These are phyloP conservation scores for Atethmia centrago DNA, from an alignment of 2,888 invertebrate genomes.

Conservation along the genomic window DNA sequence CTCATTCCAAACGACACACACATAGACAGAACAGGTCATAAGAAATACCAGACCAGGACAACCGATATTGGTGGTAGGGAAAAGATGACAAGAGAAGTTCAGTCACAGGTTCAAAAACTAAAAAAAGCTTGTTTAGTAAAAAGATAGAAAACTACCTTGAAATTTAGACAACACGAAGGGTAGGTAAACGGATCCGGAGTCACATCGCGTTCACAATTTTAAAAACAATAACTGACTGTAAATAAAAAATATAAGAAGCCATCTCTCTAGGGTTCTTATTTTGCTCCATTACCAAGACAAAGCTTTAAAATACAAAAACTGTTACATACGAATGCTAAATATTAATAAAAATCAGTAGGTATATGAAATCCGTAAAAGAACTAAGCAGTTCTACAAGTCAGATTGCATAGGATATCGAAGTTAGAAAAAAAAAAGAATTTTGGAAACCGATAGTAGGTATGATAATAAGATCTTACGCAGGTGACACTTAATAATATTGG, in stretches of 20 bases:
- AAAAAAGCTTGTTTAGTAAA: constrained; percentile 72
- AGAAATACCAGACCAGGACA: constrained; percentile 70
- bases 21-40: constrained; percentile 74
- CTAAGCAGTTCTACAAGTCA: constrained; percentile 85
- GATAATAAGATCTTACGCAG: constrained; percentile 73
- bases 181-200: constrained; percentile 72
- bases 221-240: constrained; percentile 73
- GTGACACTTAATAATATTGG: constrained; percentile 81
- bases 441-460: constrained; percentile 71
- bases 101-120: constrained; percentile 69
- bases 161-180: constrained; percentile 74
- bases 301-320: constrained; percentile 78
- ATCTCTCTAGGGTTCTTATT: constrained; percentile 81
- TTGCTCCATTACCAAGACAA: constrained; percentile 84
- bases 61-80: constrained; percentile 80
- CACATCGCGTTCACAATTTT: constrained; percentile 73
- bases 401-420: constrained; percentile 75
- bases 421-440: constrained; percentile 75
- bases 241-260: constrained; percentile 85
- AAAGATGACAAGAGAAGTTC: constrained; percentile 65
- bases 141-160: constrained; percentile 74
- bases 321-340: constrained; percentile 64
- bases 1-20: constrained; percentile 66
- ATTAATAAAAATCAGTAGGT: constrained; percentile 76
- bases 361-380: constrained; percentile 78